A percentile compares a stretch with the other conserved stretches of the same genome.
Conservation (phyloP, 1,140 invertebrate species). For the Geopemphigus sp. region DNA sequence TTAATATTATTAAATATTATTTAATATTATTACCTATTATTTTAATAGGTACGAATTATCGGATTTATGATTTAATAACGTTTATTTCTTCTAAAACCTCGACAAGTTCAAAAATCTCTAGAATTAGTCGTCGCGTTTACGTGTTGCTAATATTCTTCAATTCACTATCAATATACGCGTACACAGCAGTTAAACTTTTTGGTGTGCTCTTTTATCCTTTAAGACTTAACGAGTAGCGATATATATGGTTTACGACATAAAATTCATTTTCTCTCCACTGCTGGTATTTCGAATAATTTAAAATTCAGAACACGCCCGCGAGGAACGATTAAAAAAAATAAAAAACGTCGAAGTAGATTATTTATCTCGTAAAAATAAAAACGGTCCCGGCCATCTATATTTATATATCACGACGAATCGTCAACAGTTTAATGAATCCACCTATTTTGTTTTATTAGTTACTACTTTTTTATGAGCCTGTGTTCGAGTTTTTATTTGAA, state of each 20-base stretch:
- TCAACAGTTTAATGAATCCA: not conserved
- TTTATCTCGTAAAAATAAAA: not conserved
- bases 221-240: not conserved
- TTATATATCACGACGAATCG: not conserved
- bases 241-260: conserved; percentile 1
- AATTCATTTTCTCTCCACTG: not conserved
- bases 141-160: conserved; percentile 8
- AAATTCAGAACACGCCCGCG: not conserved
- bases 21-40: no score
- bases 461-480: not conserved
- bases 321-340: not conserved
- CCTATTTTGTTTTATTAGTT: not conserved
- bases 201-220: not conserved
- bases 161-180: not conserved
- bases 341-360: not conserved
- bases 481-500: not conserved
- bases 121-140: no score
- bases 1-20: no score
- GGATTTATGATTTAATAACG: no score
- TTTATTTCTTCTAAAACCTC: no score
- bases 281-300: not conserved
- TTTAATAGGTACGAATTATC: no score
- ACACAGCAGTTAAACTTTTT: not conserved
- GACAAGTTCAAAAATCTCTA: no score
- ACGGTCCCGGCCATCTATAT: not conserved